Evolutionary conservation across 2,797 vertebrate species (phyloP).

Genomic region (Enteromius argenteus): DNA sequence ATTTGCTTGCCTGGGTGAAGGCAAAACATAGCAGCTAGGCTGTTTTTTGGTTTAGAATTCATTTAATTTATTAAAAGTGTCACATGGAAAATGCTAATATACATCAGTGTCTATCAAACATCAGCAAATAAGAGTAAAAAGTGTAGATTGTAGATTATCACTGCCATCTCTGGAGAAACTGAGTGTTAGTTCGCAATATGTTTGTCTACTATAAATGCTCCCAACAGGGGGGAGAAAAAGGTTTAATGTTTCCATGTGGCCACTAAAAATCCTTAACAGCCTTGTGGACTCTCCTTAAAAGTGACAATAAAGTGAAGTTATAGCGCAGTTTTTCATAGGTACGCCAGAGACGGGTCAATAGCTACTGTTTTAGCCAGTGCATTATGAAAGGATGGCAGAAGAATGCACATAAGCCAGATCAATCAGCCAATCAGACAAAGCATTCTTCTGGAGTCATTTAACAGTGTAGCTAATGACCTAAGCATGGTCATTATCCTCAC

Average conservation of each 20-base stretch:
- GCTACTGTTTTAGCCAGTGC: constrained; percentile 35
- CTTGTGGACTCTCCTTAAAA: constrained; percentile 37
- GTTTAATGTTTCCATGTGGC: constrained; percentile 39
- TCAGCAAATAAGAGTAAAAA: background rate
- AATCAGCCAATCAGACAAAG: constrained; percentile 53
- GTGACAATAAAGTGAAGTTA: constrained; percentile 47
- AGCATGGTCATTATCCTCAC: constrained; percentile 57
- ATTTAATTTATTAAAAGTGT: background rate
- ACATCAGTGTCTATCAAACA: background rate
- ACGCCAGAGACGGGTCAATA: constrained; percentile 25
- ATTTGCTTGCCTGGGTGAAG: constrained; percentile 16
- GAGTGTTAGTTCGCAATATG: constrained; percentile 15
- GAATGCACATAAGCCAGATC: constrained; percentile 45
- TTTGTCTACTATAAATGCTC: constrained; percentile 20
- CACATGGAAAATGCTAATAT: background rate
- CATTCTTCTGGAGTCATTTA: constrained; percentile 51
- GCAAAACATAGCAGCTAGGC: background rate
- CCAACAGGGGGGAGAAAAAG: background rate
- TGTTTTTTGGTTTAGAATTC: background rate
- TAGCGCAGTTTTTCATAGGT: constrained; percentile 21
- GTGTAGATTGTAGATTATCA: background rate
- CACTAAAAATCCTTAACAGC: constrained; percentile 37
- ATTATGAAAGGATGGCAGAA: constrained; percentile 34
- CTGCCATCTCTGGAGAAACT: background rate
- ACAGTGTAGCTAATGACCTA: constrained; percentile 56